phyloP scores from a whole-genome alignment of 1,140 invertebrate genomes.

The Anoplolepis gracilipes region DNA sequence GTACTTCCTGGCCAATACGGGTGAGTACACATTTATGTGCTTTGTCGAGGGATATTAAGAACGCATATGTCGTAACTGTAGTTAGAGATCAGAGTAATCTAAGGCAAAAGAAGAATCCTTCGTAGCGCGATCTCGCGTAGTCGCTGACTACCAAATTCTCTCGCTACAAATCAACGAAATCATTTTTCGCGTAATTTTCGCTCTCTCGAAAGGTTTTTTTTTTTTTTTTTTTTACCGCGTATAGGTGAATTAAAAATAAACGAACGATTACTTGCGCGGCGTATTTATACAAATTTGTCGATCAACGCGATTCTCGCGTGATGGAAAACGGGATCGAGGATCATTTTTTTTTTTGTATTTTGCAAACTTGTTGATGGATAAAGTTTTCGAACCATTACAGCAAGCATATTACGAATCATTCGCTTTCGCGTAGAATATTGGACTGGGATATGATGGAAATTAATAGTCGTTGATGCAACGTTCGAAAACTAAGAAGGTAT shows the following conservation, averaged over 20 bases:
- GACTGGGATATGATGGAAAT: background rate
- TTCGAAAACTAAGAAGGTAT: conserved; percentile 44
- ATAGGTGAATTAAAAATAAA: background rate
- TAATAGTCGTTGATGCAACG: conserved; percentile 29
- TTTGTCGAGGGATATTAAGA: conserved; percentile 65
- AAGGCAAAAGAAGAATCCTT: conserved; percentile 41
- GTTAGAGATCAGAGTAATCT: conserved; percentile 32
- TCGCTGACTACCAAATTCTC: conserved; percentile 24
- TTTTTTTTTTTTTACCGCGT: background rate
- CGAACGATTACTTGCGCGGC: background rate
- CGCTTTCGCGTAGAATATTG: conserved; percentile 8
- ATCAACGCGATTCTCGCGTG: background rate
- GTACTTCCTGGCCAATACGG: conserved; percentile 90
- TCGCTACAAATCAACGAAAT: conserved; percentile 44
- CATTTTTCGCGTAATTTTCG: background rate
- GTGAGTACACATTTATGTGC: conserved; percentile 87
- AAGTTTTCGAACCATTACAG: conserved; percentile 14
- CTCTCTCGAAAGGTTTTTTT: background rate
- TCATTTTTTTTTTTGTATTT: background rate
- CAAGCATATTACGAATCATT: background rate
- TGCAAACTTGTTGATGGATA: background rate
- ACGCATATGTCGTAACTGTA: conserved; percentile 65
- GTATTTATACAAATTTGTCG: background rate
- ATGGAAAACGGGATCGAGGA: background rate
- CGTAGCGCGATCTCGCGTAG: conserved; percentile 36